phyloP scores from a whole-genome alignment of 2,888 invertebrate genomes.

The Tinea semifulvella region DNA sequence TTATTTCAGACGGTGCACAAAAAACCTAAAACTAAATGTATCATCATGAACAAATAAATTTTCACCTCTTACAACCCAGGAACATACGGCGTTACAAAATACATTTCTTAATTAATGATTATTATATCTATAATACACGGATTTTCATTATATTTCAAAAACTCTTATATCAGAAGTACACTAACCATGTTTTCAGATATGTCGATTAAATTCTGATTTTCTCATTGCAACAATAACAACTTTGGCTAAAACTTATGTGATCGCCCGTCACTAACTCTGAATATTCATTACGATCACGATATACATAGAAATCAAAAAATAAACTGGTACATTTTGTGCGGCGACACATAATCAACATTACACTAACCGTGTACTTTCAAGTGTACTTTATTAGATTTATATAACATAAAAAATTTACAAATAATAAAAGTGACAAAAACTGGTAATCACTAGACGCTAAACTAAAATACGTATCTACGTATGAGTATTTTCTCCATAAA shows the following conservation, averaged over 20 bases:
- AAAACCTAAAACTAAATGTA: constrained; percentile 1
- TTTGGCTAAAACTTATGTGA: constrained; percentile 47
- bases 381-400: constrained; percentile 10
- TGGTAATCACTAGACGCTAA: constrained; percentile 40
- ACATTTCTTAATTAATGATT: constrained; percentile 64
- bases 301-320: too few relatives aligned
- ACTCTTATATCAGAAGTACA: constrained; percentile 58
- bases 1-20: constrained; percentile 3
- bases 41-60: not conserved
- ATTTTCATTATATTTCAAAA: constrained; percentile 53
- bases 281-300: constrained; percentile 28
- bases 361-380: constrained; percentile 1
- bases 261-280: not conserved
- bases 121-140: constrained; percentile 54
- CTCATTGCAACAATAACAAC: constrained; percentile 53
- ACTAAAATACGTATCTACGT: constrained; percentile 58
- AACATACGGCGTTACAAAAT: constrained; percentile 63
- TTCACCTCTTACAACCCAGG: constrained; percentile 37
- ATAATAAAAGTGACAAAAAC: constrained; percentile 38
- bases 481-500: constrained; percentile 64
- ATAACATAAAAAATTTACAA: constrained; percentile 28
- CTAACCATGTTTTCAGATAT: constrained; percentile 68
- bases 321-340: not conserved
- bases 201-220: constrained; percentile 66
- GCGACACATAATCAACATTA: not conserved